Evolutionary conservation across 1,140 invertebrate species (phyloP).

Genomic region (Vollenhovia emeryi): DNA sequence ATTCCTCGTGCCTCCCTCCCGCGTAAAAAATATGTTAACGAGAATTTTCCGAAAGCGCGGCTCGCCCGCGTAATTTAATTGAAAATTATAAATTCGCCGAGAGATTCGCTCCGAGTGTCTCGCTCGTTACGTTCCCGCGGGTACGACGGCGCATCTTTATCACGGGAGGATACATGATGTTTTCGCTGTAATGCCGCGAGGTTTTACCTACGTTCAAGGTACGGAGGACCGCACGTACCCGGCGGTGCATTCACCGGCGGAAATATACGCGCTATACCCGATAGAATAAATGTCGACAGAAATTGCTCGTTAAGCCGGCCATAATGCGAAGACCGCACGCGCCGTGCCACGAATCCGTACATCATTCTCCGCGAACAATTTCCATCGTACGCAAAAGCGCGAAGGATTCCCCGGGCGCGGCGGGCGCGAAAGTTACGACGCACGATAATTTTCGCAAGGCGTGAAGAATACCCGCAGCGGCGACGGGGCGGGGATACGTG

Average conservation of each 20-base stretch:
- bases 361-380: conserved; percentile 62
- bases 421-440: conserved; percentile 48
- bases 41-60: background rate
- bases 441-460: conserved; percentile 67
- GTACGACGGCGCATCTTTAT: background rate
- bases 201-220: conserved; percentile 3
- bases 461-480: conserved; percentile 58
- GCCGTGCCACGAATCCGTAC: conserved; percentile 61
- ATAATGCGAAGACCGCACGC: conserved; percentile 57
- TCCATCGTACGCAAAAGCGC: conserved; percentile 61
- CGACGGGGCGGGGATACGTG: background rate
- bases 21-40: conserved; percentile 19
- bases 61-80: conserved; percentile 1
- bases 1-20: background rate
- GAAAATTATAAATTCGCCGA: background rate
- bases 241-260: background rate
- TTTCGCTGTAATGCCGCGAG: background rate
- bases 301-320: conserved; percentile 66
- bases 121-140: background rate
- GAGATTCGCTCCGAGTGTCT: background rate
- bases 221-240: background rate
- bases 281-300: conserved; percentile 57
- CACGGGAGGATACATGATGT: background rate
- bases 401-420: conserved; percentile 57
- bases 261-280: conserved; percentile 32